phyloP scores from a whole-genome alignment of 2,113 vertebrate genomes.

The Ariopsis seemanni region DNA sequence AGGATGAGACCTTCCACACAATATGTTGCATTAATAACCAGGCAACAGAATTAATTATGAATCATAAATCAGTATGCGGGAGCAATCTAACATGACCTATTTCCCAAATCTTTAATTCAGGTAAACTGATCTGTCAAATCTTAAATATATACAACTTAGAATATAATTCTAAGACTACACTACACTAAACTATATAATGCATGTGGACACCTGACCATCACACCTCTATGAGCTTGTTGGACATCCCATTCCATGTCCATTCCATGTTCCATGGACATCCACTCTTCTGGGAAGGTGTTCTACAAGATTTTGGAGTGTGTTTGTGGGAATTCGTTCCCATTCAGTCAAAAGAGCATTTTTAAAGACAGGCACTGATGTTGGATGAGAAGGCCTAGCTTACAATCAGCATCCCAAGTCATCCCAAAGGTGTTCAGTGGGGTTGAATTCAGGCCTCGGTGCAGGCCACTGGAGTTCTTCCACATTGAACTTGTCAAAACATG shows the following conservation, averaged over 20 bases:
- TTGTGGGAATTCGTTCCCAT: no score
- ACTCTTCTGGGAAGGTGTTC: not conserved
- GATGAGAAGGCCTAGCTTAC: no score
- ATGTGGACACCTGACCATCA: not conserved
- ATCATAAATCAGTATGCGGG: slow-evolving; percentile 1
- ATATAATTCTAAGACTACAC: not conserved
- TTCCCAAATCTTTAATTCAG: not conserved
- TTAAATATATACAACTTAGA: not conserved
- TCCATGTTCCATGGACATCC: not conserved
- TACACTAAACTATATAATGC: not conserved
- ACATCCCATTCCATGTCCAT: not conserved
- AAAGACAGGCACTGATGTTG: no score
- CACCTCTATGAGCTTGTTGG: not conserved
- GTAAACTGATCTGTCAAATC: not conserved
- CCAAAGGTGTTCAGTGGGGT: no score
- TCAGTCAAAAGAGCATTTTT: no score
- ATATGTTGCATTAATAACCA: not conserved
- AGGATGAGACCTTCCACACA: not conserved
- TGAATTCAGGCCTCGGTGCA: no score
- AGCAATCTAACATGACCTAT: not conserved
- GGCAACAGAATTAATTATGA: not conserved
- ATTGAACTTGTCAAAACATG: no score
- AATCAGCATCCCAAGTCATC: no score
- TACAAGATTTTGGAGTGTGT: no score
- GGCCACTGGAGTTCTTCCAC: no score